Base-by-base conservation (phyloP, 2,797 vertebrate genomes). In the Acrossocheilus fasciatus region DNA sequence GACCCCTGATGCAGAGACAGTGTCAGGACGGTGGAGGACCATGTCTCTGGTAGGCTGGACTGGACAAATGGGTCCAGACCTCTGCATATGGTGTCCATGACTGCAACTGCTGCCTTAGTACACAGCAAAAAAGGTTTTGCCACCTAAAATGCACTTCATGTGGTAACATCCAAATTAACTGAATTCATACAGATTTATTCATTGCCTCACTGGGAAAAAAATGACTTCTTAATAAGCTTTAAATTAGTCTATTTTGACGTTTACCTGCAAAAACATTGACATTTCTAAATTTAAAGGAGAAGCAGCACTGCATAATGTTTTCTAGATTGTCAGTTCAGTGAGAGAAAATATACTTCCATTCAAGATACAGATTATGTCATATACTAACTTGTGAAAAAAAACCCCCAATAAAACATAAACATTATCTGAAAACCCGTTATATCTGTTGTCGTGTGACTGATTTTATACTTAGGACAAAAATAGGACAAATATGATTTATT, bases 11-110 rank as follows among this genome's bases (percentile, higher is more conserved):
- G 15, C 41, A 34, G 17, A 78, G 72, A 75, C 50, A 39, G 34
- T 36, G 59, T 39, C 26, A 69, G 59, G 52, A 78, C 18, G 23
- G 76, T 36, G 78, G 80, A 74, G 66, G 76, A 68, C 57, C 59
- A 75, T 79, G 57, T 89, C 88, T 81, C 85, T 77, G 17, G 81
- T 75, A 86, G 57, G 36, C 26, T 72, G 62, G 50, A 43, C 14
- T 59, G 50, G 69, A 82, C 79, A 88, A 75, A 91, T 72, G 82
- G 86, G 52, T 87, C 73, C 45, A 86, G 72, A 89, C 70, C 45
- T 70, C 14, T 15, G 14, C 30, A 52, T 23, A 76, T 54, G 59
- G 34, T 86, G 5, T 50, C 62, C 59, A n/a, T 81, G 57, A 74
- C 47, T 30, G 41, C 69, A 20, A 23, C 23, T 20, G 41, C 34